A percentile compares a stretch with the other conserved stretches of the same genome.
Evolutionary conservation across 2,113 vertebrate genomes (phyloP).

Genomic region (Fregata magnificens): DNA sequence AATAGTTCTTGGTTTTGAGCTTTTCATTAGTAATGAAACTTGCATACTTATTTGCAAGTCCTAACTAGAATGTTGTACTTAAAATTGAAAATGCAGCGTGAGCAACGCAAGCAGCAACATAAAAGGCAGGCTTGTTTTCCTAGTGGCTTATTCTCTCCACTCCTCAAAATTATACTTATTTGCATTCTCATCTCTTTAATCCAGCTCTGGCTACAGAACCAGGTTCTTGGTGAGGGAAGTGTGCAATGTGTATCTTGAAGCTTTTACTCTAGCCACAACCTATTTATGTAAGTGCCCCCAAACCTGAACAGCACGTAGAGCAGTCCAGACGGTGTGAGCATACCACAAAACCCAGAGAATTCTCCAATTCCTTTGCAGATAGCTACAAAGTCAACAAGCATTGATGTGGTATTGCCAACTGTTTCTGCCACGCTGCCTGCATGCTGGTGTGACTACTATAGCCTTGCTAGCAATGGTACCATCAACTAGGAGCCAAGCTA

Average conservation of each 20-base stretch:
- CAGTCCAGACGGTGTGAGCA: not conserved
- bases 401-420: accelerated
- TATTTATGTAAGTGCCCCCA: not conserved
- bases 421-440: not conserved
- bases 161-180: not conserved
- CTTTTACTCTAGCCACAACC: not conserved
- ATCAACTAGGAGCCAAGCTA: accelerated
- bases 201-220: not conserved
- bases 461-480: not conserved
- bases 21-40: not conserved
- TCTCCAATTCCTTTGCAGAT: not conserved
- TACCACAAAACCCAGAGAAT: accelerated
- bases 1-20: not conserved
- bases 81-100: not conserved
- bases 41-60: not conserved
- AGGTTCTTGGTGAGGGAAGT: accelerated
- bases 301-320: accelerated
- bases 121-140: not conserved
- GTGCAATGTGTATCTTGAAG: accelerated
- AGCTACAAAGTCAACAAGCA: not conserved
- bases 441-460: accelerated
- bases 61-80: not conserved
- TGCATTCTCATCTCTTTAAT: not conserved
- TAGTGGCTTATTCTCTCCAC: not conserved
- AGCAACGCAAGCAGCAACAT: not conserved